A percentile compares a stretch with the other conserved stretches of the same genome.
These are phyloP conservation scores for Hedya salicella DNA, from an alignment of 2,888 invertebrate species.

Conservation along the genomic window DNA sequence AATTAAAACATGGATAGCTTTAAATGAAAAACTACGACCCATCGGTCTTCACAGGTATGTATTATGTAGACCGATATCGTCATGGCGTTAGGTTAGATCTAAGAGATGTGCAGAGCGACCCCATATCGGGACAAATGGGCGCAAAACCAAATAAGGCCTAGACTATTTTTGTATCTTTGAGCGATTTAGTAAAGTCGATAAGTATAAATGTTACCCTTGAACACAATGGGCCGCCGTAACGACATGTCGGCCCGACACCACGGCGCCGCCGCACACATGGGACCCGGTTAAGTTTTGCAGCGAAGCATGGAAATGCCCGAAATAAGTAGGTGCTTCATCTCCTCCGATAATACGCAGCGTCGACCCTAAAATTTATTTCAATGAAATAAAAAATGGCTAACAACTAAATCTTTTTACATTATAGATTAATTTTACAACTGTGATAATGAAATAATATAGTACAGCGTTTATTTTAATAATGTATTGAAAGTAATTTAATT, in stretches of 20 bases:
- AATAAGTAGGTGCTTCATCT: conserved; percentile 59
- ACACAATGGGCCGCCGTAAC: conserved; percentile 78
- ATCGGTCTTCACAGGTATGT: no score
- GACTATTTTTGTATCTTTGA: background rate
- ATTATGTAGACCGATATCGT: no score
- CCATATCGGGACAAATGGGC: no score
- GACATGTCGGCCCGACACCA: conserved; percentile 66
- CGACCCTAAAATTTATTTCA: conserved; percentile 47
- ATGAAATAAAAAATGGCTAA: no score
- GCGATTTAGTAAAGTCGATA: no score
- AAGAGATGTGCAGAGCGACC: no score
- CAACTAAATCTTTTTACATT: no score
- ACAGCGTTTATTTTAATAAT: no score
- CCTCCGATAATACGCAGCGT: conserved; percentile 68
- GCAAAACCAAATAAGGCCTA: background rate
- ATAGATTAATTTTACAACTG: no score
- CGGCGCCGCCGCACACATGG: conserved; percentile 76
- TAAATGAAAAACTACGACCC: background rate
- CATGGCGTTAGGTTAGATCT: no score
- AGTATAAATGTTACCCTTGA: conserved; percentile 54
- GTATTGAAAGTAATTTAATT: no score
- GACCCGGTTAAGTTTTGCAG: conserved; percentile 70
- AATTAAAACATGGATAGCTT: conserved; percentile 48
- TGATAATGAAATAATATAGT: no score
- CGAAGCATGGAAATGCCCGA: conserved; percentile 71